phyloP scores from a whole-genome alignment of 2,888 invertebrate genomes.

The Drosophila glabriapex region DNA sequence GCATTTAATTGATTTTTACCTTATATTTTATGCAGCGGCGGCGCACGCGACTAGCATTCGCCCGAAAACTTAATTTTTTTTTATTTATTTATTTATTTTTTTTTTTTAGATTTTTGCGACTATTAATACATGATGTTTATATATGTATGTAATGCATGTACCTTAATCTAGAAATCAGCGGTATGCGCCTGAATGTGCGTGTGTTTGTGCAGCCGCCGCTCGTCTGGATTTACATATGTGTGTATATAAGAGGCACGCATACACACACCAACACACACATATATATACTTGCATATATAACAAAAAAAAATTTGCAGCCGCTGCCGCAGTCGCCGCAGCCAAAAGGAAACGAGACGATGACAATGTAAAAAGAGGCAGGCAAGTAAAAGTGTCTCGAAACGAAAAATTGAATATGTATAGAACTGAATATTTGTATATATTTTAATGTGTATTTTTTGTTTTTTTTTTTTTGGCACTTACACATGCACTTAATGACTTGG shows the following conservation, averaged over 20 bases:
- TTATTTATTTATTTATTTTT: not conserved
- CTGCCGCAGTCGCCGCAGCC: constrained; percentile 52
- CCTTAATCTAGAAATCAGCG: constrained; percentile 24
- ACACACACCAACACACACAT: constrained; percentile 17
- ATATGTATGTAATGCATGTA: constrained; percentile 13
- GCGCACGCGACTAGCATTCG: constrained; percentile 28
- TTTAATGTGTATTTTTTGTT: constrained; percentile 4
- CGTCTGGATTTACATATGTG: constrained; percentile 68
- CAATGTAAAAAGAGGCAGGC: constrained; percentile 69
- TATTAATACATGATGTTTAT: constrained; percentile 63
- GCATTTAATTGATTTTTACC: constrained; percentile 66
- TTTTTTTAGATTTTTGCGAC: constrained; percentile 48
- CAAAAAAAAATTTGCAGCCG: constrained; percentile 57
- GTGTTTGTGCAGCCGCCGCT: constrained; percentile 44
- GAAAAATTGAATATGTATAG: constrained; percentile 51
- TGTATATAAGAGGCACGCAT: constrained; percentile 14
- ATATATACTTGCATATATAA: constrained; percentile 48
- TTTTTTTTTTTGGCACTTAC: constrained; percentile 59
- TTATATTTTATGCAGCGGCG: constrained; percentile 34
- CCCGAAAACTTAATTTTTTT: constrained; percentile 36
- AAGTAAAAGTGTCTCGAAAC: constrained; percentile 50
- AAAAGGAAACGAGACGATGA: constrained; percentile 73
- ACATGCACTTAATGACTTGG: constrained; percentile 77
- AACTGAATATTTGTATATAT: constrained; percentile 42
- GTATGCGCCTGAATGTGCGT: constrained; percentile 36